These are phyloP conservation scores for Dascyllus trimaculatus DNA, from an alignment of 2,113 vertebrate species.

Conservation along the genomic window DNA sequence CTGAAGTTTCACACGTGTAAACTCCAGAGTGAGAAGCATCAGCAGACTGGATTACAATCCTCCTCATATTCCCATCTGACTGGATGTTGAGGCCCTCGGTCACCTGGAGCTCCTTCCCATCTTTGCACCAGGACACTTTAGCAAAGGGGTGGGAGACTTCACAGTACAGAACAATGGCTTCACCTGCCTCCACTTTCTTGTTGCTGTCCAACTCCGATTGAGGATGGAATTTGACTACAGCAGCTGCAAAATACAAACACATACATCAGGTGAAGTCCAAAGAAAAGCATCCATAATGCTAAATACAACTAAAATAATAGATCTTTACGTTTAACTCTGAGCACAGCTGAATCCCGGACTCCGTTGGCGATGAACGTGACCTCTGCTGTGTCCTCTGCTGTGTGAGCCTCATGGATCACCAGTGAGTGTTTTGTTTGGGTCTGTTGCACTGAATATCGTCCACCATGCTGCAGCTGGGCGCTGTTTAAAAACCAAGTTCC, in stretches of 20 bases:
- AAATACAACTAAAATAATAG: neutral
- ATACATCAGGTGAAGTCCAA: neutral
- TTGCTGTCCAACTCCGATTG: conserved; percentile 73
- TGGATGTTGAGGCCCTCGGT: conserved; percentile 78
- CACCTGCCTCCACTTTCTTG: conserved; percentile 73
- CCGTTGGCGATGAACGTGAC: conserved; percentile 88
- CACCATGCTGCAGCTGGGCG: conserved; percentile 79
- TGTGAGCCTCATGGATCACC: conserved; percentile 72
- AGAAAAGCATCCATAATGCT: neutral
- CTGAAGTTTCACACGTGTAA: conserved; percentile 81
- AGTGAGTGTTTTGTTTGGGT: conserved; percentile 83
- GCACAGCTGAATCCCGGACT: conserved; percentile 85
- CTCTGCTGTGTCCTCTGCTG: conserved; percentile 81
- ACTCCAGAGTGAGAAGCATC: conserved; percentile 79
- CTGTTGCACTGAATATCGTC: conserved; percentile 72
- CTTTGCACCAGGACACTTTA: conserved; percentile 82
- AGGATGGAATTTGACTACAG: conserved; percentile 76
- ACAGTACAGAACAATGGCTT: conserved; percentile 84
- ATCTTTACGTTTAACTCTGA: conserved; percentile 87
- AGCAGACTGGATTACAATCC: conserved; percentile 83
- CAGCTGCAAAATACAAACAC: conserved; percentile 62
- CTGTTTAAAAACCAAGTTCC: conserved; percentile 92
- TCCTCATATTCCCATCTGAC: conserved; percentile 84
- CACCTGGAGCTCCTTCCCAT: conserved; percentile 73
- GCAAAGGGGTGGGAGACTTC: conserved; percentile 79